Conservation (phyloP, 2,797 vertebrate species). For the Hippoglossus hippoglossus region DNA sequence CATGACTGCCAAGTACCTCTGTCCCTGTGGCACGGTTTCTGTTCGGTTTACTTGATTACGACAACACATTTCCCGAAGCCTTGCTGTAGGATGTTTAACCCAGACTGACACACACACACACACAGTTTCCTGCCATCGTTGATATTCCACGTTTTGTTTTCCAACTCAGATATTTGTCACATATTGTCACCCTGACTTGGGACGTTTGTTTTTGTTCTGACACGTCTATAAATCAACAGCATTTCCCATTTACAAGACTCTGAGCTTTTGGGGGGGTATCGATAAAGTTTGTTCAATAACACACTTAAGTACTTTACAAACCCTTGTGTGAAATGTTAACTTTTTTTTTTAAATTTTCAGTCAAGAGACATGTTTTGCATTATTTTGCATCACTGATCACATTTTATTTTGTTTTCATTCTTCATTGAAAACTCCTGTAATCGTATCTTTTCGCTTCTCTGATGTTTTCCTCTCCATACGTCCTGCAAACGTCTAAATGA, state of each 20-base stretch:
- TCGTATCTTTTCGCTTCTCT: neutral
- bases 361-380: no score
- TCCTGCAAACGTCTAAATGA: neutral
- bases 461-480: neutral
- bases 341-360: no score
- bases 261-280: constrained; percentile 20
- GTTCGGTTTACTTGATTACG: constrained; percentile 36
- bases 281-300: constrained; percentile 19
- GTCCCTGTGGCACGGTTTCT: constrained; percentile 28
- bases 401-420: no score
- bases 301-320: constrained; percentile 5
- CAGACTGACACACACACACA: constrained; percentile 12
- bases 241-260: constrained; percentile 36
- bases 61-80: constrained; percentile 41
- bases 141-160: constrained; percentile 37
- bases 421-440: neutral
- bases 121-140: constrained; percentile 24
- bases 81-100: constrained; percentile 16
- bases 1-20: constrained; percentile 3
- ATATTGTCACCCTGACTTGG: constrained; percentile 33
- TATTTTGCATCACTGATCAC: no score
- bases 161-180: constrained; percentile 47
- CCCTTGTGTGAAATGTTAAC: neutral
- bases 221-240: constrained; percentile 52
- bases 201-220: constrained; percentile 49